A percentile compares a stretch with the other conserved stretches of the same genome.
These are phyloP conservation scores for Lepas anatifera DNA, from an alignment of 2,888 invertebrate genomes.

Conservation along the genomic window DNA sequence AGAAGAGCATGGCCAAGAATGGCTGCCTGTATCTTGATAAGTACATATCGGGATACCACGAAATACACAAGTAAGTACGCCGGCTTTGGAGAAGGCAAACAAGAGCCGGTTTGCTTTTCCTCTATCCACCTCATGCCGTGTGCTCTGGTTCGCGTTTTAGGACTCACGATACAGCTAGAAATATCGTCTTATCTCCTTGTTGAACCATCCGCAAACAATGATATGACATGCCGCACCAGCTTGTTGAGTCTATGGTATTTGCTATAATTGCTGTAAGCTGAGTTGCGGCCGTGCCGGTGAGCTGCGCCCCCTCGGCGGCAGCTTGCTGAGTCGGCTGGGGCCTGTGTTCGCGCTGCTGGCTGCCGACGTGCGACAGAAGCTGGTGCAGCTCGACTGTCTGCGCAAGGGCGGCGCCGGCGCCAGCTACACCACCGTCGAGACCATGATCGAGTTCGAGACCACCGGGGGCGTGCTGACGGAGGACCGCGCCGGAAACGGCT, in stretches of 20 bases:
- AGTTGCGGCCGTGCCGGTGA: too few relatives aligned
- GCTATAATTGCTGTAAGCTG: too few relatives aligned
- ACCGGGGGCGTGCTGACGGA: background rate
- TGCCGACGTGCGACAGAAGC: background rate
- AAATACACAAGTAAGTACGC: background rate
- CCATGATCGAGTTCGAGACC: background rate
- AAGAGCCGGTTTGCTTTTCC: too few relatives aligned
- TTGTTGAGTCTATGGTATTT: too few relatives aligned
- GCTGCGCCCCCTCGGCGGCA: background rate
- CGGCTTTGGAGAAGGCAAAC: too few relatives aligned
- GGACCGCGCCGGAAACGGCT: background rate
- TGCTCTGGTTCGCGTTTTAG: too few relatives aligned
- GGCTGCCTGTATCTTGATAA: background rate
- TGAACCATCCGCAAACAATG: too few relatives aligned
- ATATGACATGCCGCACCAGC: too few relatives aligned
- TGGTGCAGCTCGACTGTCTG: background rate
- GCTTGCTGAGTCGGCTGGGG: background rate
- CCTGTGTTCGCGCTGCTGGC: background rate
- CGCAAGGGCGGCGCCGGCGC: background rate
- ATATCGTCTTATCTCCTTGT: too few relatives aligned
- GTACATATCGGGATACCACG: background rate
- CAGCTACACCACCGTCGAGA: background rate
- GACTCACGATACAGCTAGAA: too few relatives aligned
- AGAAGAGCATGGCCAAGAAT: background rate
- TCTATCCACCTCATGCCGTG: too few relatives aligned